Evolutionary conservation across 2,888 invertebrate genomes (phyloP), one percentile per base, ranked within the genome.

Genomic region (Chaetoderma sp.): DNA sequence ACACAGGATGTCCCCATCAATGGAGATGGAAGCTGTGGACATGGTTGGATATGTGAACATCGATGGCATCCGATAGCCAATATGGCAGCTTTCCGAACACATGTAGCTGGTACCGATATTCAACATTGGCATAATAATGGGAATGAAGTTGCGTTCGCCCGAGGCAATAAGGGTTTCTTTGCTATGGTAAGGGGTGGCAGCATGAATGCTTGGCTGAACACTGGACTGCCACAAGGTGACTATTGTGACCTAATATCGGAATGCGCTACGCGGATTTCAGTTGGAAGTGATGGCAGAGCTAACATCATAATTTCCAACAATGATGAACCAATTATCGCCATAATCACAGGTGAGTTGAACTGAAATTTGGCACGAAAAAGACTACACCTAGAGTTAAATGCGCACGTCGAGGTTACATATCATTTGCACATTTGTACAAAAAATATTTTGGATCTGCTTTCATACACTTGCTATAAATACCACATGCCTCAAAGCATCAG

Each of bases 21-120:
- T n/a, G 56, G 68, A 5, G 79, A 80, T 56, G 82, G 79, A 2
- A 61, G 70, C 4, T 83, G 83, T 68, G 78, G 76, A 10, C 78
- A 80, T 52, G 81, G 81, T 3, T 85, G 84, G 84, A 77, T 84
- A 0, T 85, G 85, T 62, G 85, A 85, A 63, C 85, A 85, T 60
- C 67, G 82, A 60, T 85, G 85, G 85, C 65, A 71, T 0, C 74
- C 81, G 28, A 79, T 85, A 39, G 74, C 72, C 16, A 84, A 84
- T 68, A 83, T 85, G 84, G 83, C 76, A 4, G 74, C 73, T 16
- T 84, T 84, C 70, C 70, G 83, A 60, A 84, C 82, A 57, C 76
- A 77, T 1, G 84, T 78, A 4, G 75, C 69, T 5, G 82, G 81
- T 6, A 76, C 78, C 1, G 62, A 60, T 1, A 74, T 81, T 4